Base-by-base conservation (phyloP, 2,797 vertebrate genomes). In the Ibycter americanus region DNA sequence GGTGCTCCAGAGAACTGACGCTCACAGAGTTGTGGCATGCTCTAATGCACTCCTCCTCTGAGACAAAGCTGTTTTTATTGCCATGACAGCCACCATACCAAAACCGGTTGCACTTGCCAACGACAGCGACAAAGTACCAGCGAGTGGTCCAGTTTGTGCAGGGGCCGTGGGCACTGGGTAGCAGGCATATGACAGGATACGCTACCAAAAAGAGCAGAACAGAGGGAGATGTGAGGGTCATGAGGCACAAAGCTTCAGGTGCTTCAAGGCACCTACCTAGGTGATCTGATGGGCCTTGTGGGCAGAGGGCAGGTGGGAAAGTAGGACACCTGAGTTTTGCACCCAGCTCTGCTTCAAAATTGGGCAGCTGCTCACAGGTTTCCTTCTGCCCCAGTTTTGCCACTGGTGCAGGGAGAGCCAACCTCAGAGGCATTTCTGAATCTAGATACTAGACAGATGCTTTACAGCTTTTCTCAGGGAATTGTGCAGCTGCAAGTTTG, bases 71-170 rank as follows among this genome's bases (percentile, higher is more conserved):
- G 97, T 99, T 99, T 96, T 92, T 98, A 70, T 99, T 99, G 88
- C 99, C 99, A 0, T 99, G 98, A 97, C 99, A 99, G 73, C 99
- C 98, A 0, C 99, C 99, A 0, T 98, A 99, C 99, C 99, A 99
- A 97, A 99, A 99, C 32, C 99, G 98, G 91, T 97, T 97, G 66
- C 99, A 99, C 89, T 93, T 98, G 61, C 98, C 98, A 59, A 98
- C 97, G 3, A 98, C 92, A 25, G 98, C 36, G 32, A 99, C 96
- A 3, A 98, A 99, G 98, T 99, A 99, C 98, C 98, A 99, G 66
- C 98, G 99, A 5, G 98, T 95, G 0, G 97, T 97, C 99, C 99
- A 99, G 94, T 98, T 97, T 3, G 95, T 29, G 83, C 99, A 99
- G 51, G 99, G 98, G 34, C 99, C 99, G 0, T 98, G 98, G 16